These are phyloP conservation scores for Aphidius ervi DNA, from an alignment of 1,140 invertebrate species.

Conservation along the genomic window DNA sequence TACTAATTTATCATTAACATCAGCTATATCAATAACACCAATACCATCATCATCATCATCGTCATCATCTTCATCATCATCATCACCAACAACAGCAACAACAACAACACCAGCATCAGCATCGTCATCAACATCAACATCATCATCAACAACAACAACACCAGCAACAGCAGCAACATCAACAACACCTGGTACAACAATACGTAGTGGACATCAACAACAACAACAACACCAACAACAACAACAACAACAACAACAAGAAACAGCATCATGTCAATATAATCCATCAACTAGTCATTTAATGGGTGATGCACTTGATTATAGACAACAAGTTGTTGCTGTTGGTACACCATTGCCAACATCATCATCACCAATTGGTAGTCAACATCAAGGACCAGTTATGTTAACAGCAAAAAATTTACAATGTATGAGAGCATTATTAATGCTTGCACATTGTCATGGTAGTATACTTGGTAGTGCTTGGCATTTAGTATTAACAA, in stretches of 20 bases:
- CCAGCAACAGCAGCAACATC: background rate
- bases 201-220: conserved; percentile 5
- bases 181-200: background rate
- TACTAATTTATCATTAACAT: conserved; percentile 27
- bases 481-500: conserved; percentile 94
- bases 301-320: conserved; percentile 59
- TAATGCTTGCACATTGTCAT: conserved; percentile 86
- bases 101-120: background rate
- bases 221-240: conserved; percentile 9
- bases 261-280: conserved; percentile 34
- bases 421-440: conserved; percentile 88
- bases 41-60: background rate
- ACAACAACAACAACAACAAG: conserved; percentile 4
- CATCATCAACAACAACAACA: conserved; percentile 1
- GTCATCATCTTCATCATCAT: conserved; percentile 29
- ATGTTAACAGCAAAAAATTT: conserved; percentile 98
- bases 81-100: conserved; percentile 53
- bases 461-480: conserved; percentile 87
- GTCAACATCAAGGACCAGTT: conserved; percentile 84
- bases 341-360: conserved; percentile 88
- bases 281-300: conserved; percentile 46
- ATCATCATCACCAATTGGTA: conserved; percentile 69
- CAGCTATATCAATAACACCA: conserved; percentile 6
- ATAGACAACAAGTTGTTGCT: conserved; percentile 87
- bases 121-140: background rate